phyloP scores from a whole-genome alignment of 2,888 invertebrate species.

The Pherbina coryleti region DNA sequence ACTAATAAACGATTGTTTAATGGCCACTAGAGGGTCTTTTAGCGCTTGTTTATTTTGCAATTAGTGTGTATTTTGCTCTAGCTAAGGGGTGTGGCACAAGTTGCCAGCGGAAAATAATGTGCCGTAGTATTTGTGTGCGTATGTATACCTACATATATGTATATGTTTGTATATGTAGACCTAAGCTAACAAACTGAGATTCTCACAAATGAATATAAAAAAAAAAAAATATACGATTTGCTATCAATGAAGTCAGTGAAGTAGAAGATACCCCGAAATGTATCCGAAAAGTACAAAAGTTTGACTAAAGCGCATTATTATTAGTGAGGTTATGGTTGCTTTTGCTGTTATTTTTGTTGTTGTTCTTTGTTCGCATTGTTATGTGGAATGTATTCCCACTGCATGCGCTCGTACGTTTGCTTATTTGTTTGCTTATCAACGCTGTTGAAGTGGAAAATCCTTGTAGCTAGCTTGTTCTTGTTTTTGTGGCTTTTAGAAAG shows the following conservation, averaged over 20 bases:
- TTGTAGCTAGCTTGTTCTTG: not conserved
- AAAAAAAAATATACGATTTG: not conserved
- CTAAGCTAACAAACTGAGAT: too few species aligned
- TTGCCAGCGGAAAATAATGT: too few species aligned
- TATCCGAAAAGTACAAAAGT: not conserved
- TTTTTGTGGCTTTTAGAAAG: not conserved
- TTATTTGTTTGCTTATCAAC: conserved; percentile 15
- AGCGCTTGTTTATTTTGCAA: conserved; percentile 18
- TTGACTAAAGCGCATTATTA: conserved; percentile 8
- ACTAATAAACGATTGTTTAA: conserved; percentile 32
- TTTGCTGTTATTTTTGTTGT: not conserved
- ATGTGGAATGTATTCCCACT: not conserved
- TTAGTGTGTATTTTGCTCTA: not conserved
- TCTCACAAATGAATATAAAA: not conserved
- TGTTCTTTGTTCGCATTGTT: not conserved
- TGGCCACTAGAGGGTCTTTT: conserved; percentile 28
- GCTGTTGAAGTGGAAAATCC: not conserved
- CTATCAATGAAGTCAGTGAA: not conserved
- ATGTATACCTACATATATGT: too few species aligned
- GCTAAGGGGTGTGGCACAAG: too few species aligned
- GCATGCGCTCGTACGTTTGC: not conserved
- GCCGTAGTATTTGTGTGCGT: too few species aligned
- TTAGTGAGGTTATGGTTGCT: not conserved
- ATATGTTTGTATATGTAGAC: too few species aligned
- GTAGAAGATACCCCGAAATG: not conserved